Evolutionary conservation across 2,797 vertebrate genomes (phyloP), one percentile per base, ranked within the genome.

Genomic region (Pseudochirops corinnae): DNA sequence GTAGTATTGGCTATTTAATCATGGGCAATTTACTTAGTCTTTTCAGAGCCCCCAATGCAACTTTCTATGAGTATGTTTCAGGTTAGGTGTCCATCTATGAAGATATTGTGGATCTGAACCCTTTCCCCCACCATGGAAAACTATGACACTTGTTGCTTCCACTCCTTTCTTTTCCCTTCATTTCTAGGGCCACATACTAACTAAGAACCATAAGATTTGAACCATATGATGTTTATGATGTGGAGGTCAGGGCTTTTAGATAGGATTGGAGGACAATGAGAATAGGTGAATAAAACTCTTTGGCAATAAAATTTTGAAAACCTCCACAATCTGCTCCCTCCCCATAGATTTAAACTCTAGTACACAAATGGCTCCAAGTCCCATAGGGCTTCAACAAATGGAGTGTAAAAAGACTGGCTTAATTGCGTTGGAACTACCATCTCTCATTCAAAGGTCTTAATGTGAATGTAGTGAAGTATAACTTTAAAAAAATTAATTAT

Each of bases 331-430:
- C 52, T 82, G 33, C 55, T 95, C 57, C 33, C 62, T n/a, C 14
- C 55, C 14, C 11, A 14, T 31, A n/a, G 90, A 90, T 52, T 90
- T 53, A 55, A 60, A 96, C 60, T 91, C 16, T 56, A 55, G 55
- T 21, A 91, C 46, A 93, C 5, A 60, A 93, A 5, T 31, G 58
- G 26, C 31, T 96, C 52, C 57, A 57, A 91, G 67, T 60, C 56
- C 91, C 90, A 56, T 18, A 60, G 55, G 50, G 91, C 56, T 92
- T 95, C 60, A 50, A 39, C 26, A 94, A 95, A 96, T 91, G 53
- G 46, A 94, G 10, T 55, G 1, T 50, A n/a, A 94, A 96, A 91
- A 92, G 50, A 12, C 62, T 90, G 24, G 29, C 26, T 92, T 50
- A 12, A 90, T 93, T 74, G 92, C 92, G 53, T 53, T 55, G 94